Evolutionary conservation across 2,888 invertebrate genomes (phyloP).

Genomic region (Phengaris alcon): DNA sequence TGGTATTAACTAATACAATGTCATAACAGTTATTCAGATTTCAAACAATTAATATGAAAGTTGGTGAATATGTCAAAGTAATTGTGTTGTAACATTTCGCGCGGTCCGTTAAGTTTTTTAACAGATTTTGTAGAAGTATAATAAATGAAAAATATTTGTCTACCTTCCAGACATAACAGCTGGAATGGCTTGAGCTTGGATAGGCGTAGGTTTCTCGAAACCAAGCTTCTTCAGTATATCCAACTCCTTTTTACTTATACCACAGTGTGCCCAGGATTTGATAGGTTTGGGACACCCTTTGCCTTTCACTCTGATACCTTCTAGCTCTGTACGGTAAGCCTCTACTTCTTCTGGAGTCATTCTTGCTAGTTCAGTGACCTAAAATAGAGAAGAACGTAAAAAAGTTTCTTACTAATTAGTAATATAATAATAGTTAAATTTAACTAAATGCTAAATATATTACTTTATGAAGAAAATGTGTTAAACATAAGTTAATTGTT

Average conservation of each 20-base stretch:
- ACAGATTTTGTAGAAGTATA: no score
- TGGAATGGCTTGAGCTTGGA: constrained; percentile 98
- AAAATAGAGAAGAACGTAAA: constrained; percentile 39
- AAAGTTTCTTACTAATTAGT: no score
- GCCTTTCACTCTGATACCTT: constrained; percentile 97
- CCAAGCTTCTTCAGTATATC: constrained; percentile 92
- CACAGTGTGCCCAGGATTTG: constrained; percentile 98
- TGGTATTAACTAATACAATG: not conserved
- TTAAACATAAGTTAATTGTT: no score
- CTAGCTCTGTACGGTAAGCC: constrained; percentile 91
- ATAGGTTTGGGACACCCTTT: constrained; percentile 98
- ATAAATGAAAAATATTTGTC: constrained; percentile 30
- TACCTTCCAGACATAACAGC: constrained; percentile 96
- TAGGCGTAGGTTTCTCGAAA: constrained; percentile 98
- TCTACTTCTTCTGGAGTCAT: constrained; percentile 95
- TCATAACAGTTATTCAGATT: no score
- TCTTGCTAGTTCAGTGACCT: constrained; percentile 94
- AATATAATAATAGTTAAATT: no score
- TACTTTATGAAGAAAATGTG: no score
- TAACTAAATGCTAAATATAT: no score
- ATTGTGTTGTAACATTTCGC: no score
- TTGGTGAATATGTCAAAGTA: no score
- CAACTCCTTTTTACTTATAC: constrained; percentile 96
- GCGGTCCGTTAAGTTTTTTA: no score
- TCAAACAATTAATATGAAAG: no score